These are phyloP conservation scores for Portevinia maculata DNA, from an alignment of 2,888 invertebrate species.

Conservation along the genomic window DNA sequence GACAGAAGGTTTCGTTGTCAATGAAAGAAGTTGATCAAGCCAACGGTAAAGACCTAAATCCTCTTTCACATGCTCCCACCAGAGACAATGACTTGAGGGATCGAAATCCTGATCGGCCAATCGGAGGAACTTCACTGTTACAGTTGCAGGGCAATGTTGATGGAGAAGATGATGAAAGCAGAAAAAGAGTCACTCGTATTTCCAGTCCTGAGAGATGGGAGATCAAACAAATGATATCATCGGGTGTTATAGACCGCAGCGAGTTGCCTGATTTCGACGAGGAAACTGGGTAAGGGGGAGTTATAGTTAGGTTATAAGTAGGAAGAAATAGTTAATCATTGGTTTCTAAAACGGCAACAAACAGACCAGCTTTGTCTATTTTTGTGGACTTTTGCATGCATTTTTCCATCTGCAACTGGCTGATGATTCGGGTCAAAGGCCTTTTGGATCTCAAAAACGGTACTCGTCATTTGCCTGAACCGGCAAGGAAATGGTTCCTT, in stretches of 20 bases:
- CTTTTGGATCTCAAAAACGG: too few relatives aligned
- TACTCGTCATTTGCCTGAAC: too few relatives aligned
- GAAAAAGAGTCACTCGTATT: constrained; percentile 94
- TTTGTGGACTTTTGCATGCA: too few relatives aligned
- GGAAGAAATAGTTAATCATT: too few relatives aligned
- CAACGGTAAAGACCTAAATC: constrained; percentile 97
- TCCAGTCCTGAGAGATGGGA: constrained; percentile 99
- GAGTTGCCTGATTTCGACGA: constrained; percentile 99
- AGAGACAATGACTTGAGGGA: constrained; percentile 84
- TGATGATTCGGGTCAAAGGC: too few relatives aligned
- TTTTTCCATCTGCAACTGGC: too few relatives aligned
- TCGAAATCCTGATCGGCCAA: constrained; percentile 96
- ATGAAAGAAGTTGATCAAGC: constrained; percentile 99
- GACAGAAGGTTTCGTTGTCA: constrained; percentile 96
- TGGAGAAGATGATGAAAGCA: constrained; percentile 91
- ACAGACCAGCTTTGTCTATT: too few relatives aligned
- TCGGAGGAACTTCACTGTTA: constrained; percentile 85
- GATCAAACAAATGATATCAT: constrained; percentile 98
- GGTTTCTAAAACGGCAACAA: too few relatives aligned
- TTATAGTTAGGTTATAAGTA: too few relatives aligned
- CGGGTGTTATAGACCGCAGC: constrained; percentile 94
- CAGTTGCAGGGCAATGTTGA: constrained; percentile 85
- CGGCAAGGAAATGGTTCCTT: too few relatives aligned
- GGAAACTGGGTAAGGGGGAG: constrained; percentile 94
- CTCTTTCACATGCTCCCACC: constrained; percentile 88